Conservation (phyloP, 1,140 invertebrate genomes). For the Branchinecta lynchi region DNA sequence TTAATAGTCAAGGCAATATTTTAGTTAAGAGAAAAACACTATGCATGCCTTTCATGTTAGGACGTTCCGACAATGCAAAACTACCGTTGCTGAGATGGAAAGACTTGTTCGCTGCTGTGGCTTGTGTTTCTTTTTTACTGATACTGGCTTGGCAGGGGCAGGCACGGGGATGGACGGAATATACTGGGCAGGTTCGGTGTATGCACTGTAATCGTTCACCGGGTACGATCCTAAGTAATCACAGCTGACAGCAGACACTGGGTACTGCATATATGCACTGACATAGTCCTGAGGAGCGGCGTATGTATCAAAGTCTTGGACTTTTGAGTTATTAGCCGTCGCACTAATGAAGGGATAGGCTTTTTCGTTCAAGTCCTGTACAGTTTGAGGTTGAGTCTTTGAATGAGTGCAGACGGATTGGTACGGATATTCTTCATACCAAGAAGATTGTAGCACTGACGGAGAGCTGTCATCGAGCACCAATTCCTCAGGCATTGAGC, state of each 20-base stretch:
- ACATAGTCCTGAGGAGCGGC: neutral
- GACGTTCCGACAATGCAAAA: neutral
- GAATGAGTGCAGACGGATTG: neutral
- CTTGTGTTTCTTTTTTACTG: neutral
- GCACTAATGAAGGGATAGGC: neutral
- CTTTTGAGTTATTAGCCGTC: neutral
- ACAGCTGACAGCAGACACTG: neutral
- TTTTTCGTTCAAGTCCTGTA: neutral
- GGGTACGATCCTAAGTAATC: conserved; percentile 2
- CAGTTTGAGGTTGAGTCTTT: neutral
- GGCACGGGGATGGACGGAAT: neutral
- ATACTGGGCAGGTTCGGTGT: neutral
- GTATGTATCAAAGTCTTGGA: neutral
- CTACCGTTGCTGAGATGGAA: neutral
- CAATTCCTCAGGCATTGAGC: too few relatives aligned
- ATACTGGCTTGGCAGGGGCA: neutral
- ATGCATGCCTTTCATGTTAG: neutral
- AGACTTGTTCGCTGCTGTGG: neutral
- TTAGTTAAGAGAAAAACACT: neutral
- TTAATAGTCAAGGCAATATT: too few relatives aligned
- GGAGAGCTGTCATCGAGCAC: too few relatives aligned
- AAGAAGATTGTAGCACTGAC: neutral
- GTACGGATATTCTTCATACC: neutral
- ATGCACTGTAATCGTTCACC: neutral
- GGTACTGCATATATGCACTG: neutral